Conservation (phyloP, 2,113 vertebrate species). For the Garra rufa region DNA sequence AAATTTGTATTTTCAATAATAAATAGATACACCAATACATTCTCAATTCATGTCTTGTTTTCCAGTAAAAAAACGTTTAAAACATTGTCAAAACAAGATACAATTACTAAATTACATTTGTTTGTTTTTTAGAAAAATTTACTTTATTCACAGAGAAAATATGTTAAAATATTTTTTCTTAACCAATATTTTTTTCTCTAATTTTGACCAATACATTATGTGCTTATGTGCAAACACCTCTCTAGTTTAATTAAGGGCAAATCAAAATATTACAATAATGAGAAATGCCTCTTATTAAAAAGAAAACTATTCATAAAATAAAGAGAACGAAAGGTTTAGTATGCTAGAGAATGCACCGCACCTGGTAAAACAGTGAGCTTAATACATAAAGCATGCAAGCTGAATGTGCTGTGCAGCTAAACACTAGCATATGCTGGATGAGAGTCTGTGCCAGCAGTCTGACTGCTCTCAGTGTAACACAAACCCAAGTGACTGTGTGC, state of each 20-base stretch:
- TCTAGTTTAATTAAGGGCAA: not conserved
- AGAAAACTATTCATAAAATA: not conserved
- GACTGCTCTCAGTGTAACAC: not conserved
- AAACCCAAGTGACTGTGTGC: not conserved
- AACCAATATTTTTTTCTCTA: too few species aligned
- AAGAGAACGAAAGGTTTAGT: not conserved
- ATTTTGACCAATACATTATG: not conserved
- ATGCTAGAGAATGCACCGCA: not conserved
- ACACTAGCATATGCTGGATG: conserved; percentile 16
- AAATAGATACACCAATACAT: not conserved
- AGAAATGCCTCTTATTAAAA: not conserved
- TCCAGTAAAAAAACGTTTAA: too few species aligned
- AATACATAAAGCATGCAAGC: not conserved
- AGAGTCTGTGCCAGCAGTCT: not conserved
- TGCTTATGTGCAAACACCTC: not conserved
- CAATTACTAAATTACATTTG: too few species aligned
- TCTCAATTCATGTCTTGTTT: too few species aligned
- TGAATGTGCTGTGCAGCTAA: not conserved
- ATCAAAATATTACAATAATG: not conserved
- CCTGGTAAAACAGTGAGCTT: not conserved
- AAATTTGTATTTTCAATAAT: not conserved
- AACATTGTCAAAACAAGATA: too few species aligned
- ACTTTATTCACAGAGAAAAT: too few species aligned
- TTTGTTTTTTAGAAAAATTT: too few species aligned
- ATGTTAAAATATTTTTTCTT: too few species aligned